phyloP scores from a whole-genome alignment of 2,888 invertebrate genomes.

The Omphaloscelis lunosa region DNA sequence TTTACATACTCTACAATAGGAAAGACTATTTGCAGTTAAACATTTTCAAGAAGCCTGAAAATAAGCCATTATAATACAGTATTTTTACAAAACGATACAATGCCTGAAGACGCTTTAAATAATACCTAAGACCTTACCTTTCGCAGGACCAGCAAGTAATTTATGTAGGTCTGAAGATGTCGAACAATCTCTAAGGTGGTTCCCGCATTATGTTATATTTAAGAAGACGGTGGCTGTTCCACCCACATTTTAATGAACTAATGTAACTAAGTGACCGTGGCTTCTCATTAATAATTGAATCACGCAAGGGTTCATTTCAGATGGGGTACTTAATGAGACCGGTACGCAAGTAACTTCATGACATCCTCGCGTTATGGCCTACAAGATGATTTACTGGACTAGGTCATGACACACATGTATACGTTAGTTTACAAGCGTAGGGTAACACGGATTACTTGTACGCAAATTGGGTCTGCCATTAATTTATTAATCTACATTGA shows the following conservation, averaged over 20 bases:
- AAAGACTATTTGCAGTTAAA: slow-evolving; percentile 25
- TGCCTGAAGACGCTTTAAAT: slow-evolving; percentile 18
- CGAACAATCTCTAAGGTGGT: slow-evolving; percentile 55
- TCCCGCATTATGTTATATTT: slow-evolving; percentile 59
- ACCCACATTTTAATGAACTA: slow-evolving; percentile 72
- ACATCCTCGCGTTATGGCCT: slow-evolving; percentile 62
- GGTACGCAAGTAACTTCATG: slow-evolving; percentile 71
- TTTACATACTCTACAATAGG: slow-evolving; percentile 44
- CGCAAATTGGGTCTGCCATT: slow-evolving; percentile 29
- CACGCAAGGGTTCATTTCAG: slow-evolving; percentile 73
- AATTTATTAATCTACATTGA: slow-evolving; percentile 37
- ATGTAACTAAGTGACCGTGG: slow-evolving; percentile 77
- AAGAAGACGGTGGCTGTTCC: slow-evolving; percentile 52
- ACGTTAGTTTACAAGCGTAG: slow-evolving; percentile 23
- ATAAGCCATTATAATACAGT: slow-evolving; percentile 13
- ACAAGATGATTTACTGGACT: slow-evolving; percentile 56
- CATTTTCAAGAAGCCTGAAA: slow-evolving; percentile 18
- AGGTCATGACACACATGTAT: slow-evolving; percentile 29
- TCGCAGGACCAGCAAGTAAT: slow-evolving; percentile 41
- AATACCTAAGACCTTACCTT: slow-evolving; percentile 33
- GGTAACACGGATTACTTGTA: slow-evolving; percentile 32
- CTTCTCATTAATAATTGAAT: slow-evolving; percentile 76
- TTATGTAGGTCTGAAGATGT: slow-evolving; percentile 53
- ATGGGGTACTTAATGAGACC: slow-evolving; percentile 70
- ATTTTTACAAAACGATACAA: slow-evolving; percentile 29